phyloP scores from a whole-genome alignment of 2,797 vertebrate species.

The Falco rusticolus region DNA sequence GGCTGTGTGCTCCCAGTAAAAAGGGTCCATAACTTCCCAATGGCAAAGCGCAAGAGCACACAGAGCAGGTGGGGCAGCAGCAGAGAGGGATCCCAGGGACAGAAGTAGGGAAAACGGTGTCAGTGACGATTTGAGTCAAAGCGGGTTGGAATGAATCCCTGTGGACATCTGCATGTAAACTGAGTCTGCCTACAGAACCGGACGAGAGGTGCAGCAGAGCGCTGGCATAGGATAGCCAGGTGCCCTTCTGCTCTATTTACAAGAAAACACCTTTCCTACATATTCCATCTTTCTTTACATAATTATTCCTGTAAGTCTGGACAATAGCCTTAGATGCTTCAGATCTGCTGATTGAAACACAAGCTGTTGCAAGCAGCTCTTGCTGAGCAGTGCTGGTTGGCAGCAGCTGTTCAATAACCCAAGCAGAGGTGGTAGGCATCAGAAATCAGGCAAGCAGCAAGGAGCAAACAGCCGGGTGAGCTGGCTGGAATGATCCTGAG shows the following conservation, averaged over 20 bases:
- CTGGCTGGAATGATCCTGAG: background rate
- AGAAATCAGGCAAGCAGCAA: background rate
- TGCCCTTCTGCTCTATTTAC: background rate
- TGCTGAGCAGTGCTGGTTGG: background rate
- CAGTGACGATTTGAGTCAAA: background rate
- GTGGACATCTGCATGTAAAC: too few species aligned
- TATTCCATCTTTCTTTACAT: background rate
- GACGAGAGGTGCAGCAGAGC: too few species aligned
- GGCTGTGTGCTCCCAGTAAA: fast-evolving
- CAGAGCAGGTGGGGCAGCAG: background rate
- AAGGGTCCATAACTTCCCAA: fast-evolving
- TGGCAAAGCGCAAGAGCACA: fast-evolving
- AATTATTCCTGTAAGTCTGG: background rate
- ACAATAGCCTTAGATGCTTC: background rate
- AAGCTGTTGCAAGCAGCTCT: background rate
- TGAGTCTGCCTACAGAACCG: fast-evolving
- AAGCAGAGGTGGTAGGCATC: background rate
- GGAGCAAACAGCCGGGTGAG: background rate
- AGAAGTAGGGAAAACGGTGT: fast-evolving
- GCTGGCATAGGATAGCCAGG: background rate
- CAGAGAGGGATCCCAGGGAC: background rate
- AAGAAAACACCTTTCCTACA: background rate
- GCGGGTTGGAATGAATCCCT: background rate
- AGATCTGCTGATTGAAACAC: background rate
- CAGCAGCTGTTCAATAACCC: too few species aligned